Base-by-base conservation (phyloP, 2,797 vertebrate species). In the Mus caroli region DNA sequence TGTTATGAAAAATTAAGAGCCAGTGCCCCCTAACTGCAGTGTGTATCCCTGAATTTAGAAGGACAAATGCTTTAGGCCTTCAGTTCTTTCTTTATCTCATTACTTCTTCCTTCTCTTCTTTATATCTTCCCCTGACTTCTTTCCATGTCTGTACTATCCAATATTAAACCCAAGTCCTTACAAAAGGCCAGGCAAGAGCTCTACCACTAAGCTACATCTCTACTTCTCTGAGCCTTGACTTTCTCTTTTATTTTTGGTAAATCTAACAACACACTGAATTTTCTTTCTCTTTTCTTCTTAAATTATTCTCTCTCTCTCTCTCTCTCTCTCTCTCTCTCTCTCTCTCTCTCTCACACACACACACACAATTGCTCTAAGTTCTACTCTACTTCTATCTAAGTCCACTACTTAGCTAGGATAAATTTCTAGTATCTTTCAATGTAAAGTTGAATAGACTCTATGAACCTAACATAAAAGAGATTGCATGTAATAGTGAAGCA, bases 351-450 rank as follows among this genome's bases (percentile, higher is more conserved):
- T 17, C 64, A 34, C 31, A 67, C 64, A 69, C 67, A 67, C 14
- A 34, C 14, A 34, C 64, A 69, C 34, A 19, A 6, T 7, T 2
- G 1, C 34, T 17, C 11, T 43, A 76, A 76, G 40, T 76, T 12
- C 73, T 76, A 28, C 24, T 69, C 34, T 69, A n/a, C 34, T 69
- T 69, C 15, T 69, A 20, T 71, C 34, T 71, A 71, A 71, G 17
- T 71, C 3, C n/a, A 71, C 69, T 20, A 20, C n/a, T 20, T 71
- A 19, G 26, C 46, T 40, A 82, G 26, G 64, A 60, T 92, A 40
- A 92, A 92, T 91, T 96, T 91, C 86, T 91, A 84, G 3, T 89
- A 31, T 19, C 2, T 89, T 96, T 94, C 52, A 83, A 12, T 77
- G 67, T 86, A 90, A 94, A 78, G 80, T 60, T 73, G 15, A 12